phyloP scores from a whole-genome alignment of 2,888 invertebrate genomes.

The Xestia sexstrigata region DNA sequence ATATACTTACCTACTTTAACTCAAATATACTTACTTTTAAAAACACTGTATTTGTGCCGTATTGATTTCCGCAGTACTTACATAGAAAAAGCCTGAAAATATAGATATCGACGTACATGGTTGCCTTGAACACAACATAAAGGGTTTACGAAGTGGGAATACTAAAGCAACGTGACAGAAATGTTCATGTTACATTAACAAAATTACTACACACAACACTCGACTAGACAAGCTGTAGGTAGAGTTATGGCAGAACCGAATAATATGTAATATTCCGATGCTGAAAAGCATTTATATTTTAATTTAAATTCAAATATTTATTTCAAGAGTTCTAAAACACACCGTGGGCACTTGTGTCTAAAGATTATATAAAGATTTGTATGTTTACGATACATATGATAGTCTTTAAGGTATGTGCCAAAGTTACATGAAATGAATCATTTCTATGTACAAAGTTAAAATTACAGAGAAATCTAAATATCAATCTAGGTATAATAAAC shows the following conservation, averaged over 20 bases:
- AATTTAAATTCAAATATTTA: background rate
- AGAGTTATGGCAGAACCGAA: background rate
- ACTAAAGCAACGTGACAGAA: background rate
- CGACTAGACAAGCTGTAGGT: background rate
- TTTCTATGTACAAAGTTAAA: background rate
- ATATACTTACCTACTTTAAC: too few species aligned
- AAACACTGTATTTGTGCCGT: background rate
- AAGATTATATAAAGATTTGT: background rate
- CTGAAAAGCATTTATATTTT: background rate
- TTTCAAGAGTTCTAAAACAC: background rate
- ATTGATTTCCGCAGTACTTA: background rate
- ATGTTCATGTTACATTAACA: constrained; percentile 2
- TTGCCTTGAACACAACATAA: constrained; percentile 22
- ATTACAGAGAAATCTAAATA: background rate
- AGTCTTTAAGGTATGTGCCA: background rate
- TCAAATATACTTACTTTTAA: background rate
- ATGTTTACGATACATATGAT: background rate
- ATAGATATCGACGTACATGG: background rate
- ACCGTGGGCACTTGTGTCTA: background rate
- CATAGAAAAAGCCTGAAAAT: background rate
- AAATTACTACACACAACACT: background rate
- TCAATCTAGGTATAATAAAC: background rate
- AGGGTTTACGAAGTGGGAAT: constrained; percentile 18
- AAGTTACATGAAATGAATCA: background rate
- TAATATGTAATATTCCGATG: too few species aligned